These are phyloP conservation scores for Whitmania pigra DNA, from an alignment of 1,140 invertebrate genomes.

Conservation along the genomic window DNA sequence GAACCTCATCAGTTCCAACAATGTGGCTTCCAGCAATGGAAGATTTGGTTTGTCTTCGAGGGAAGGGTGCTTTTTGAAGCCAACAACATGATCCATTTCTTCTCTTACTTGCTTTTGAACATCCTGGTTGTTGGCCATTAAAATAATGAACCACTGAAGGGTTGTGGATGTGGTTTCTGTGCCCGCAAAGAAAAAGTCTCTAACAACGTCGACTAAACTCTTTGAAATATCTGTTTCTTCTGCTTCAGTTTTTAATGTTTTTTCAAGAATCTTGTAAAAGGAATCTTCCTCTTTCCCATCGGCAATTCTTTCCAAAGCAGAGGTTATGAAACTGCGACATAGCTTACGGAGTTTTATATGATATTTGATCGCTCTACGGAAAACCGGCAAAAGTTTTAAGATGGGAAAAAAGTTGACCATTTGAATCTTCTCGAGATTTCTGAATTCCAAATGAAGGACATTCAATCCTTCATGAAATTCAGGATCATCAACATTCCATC, in stretches of 20 bases:
- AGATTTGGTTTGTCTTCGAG: conserved; percentile 28
- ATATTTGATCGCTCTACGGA: background rate
- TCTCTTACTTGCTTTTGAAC: conserved; percentile 33
- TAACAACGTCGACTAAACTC: background rate
- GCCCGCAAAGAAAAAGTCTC: conserved; percentile 34
- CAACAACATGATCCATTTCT: conserved; percentile 37
- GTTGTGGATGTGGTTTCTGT: conserved; percentile 38
- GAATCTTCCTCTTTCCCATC: background rate
- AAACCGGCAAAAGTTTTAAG: background rate
- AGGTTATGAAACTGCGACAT: background rate
- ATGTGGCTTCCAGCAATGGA: conserved; percentile 32
- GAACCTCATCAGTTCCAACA: conserved; percentile 32
- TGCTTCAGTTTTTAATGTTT: too few relatives aligned
- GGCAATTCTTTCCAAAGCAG: background rate
- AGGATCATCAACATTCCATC: background rate
- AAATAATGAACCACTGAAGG: conserved; percentile 36
- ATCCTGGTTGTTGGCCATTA: conserved; percentile 37
- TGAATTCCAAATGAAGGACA: background rate
- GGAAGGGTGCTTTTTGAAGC: conserved; percentile 27
- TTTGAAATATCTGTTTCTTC: background rate
- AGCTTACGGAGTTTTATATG: background rate
- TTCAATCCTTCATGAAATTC: background rate
- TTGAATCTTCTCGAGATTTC: background rate
- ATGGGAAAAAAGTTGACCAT: conserved; percentile 1
- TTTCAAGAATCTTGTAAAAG: too few relatives aligned